Percentiles rank a stretch among this genome's conserved stretches.
phyloP scores from a whole-genome alignment of 2,797 vertebrate species.

The Spinus olivaceus region DNA sequence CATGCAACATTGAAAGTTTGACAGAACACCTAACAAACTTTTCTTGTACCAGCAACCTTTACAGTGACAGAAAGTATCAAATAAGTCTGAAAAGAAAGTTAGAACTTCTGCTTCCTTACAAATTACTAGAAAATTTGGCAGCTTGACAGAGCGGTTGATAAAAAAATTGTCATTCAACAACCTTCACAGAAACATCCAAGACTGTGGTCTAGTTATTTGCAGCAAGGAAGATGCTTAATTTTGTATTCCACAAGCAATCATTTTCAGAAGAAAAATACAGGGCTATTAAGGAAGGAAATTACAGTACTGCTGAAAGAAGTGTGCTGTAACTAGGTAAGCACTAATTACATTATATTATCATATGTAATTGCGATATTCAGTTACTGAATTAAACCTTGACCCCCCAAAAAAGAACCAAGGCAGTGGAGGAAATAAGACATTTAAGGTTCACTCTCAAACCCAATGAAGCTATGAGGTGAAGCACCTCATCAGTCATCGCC shows the following conservation, averaged over 20 bases:
- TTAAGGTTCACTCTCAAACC: neutral
- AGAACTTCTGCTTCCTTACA: neutral
- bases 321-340: neutral
- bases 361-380: neutral
- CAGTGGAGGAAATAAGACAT: neutral
- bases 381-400: neutral
- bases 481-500: neutral
- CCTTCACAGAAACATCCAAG: neutral
- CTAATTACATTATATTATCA: neutral
- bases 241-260: neutral
- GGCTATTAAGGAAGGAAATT: neutral
- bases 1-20: neutral
- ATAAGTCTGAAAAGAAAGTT: neutral
- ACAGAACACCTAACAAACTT: neutral
- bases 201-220: neutral
- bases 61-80: neutral
- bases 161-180: neutral
- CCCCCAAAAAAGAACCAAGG: neutral
- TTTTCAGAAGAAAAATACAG: neutral
- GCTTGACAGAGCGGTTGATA: neutral
- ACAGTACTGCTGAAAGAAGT: neutral
- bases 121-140: neutral
- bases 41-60: neutral
- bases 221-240: neutral
- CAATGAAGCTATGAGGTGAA: neutral